These are phyloP conservation scores for Mesopsocus fuscifrons DNA, from an alignment of 2,888 invertebrate genomes.

Conservation along the genomic window DNA sequence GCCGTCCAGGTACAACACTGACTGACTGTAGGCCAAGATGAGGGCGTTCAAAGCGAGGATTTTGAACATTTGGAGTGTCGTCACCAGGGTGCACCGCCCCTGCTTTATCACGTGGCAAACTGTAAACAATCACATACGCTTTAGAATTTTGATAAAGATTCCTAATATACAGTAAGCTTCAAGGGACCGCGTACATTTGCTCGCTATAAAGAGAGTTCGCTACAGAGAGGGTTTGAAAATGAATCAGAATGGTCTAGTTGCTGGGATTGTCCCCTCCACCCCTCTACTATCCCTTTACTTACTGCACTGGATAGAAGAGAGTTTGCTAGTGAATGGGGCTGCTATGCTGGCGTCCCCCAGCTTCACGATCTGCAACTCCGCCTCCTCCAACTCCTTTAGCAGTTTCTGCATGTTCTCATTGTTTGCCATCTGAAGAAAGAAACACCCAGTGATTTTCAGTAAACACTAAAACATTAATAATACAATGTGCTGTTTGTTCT, in stretches of 20 bases:
- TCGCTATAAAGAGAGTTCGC: too few relatives aligned
- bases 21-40: conserved; percentile 95
- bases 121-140: too few relatives aligned
- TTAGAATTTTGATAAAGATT: too few relatives aligned
- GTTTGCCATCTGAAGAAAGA: not conserved
- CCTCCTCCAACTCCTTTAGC: conserved; percentile 72
- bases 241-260: too few relatives aligned
- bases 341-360: conserved; percentile 98
- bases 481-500: conserved; percentile 12
- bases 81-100: conserved; percentile 95
- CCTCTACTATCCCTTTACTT: too few relatives aligned
- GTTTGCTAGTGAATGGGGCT: conserved; percentile 95
- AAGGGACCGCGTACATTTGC: too few relatives aligned
- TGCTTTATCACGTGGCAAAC: conserved; percentile 99
- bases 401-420: conserved; percentile 40
- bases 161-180: too few relatives aligned
- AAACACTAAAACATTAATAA: conserved; percentile 8
- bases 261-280: too few relatives aligned
- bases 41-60: conserved; percentile 95
- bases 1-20: conserved; percentile 92
- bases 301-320: conserved; percentile 91
- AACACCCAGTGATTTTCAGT: too few relatives aligned
- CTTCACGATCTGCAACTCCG: conserved; percentile 78
- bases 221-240: too few relatives aligned
- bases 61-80: conserved; percentile 99